Percentiles rank a stretch among this genome's conserved stretches.
Evolutionary conservation across 2,888 invertebrate species (phyloP).

Genomic region (Yponomeuta plumbellus): DNA sequence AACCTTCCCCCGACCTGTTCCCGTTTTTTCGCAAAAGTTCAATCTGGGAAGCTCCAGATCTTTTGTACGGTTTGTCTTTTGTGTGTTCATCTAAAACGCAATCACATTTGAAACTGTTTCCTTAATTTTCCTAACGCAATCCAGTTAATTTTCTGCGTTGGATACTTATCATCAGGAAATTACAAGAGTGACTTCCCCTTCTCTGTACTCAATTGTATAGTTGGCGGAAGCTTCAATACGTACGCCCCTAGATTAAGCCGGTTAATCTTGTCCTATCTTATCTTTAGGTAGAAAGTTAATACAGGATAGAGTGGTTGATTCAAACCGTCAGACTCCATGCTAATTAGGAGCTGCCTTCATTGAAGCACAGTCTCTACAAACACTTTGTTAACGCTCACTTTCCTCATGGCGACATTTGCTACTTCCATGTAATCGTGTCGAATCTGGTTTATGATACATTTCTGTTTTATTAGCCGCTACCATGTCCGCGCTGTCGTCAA

Average conservation of each 20-base stretch:
- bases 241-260: constrained; percentile 56
- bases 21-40: background rate
- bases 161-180: constrained; percentile 14
- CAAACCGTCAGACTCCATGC: background rate
- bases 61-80: background rate
- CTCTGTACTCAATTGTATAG: constrained; percentile 44
- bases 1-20: background rate
- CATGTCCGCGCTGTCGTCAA: constrained; percentile 17
- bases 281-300: constrained; percentile 56
- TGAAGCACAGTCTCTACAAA: background rate
- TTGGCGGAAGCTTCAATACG: constrained; percentile 53
- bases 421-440: background rate
- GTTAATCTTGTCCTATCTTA: constrained; percentile 59
- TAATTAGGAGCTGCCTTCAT: constrained; percentile 5
- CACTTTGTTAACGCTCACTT: background rate
- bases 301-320: constrained; percentile 20
- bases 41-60: background rate
- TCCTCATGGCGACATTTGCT: background rate
- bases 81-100: background rate
- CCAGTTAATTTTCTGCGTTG: constrained; percentile 7
- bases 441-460: constrained; percentile 4
- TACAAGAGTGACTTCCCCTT: constrained; percentile 14
- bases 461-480: constrained; percentile 21
- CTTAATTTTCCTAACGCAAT: background rate
- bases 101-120: background rate